Conservation (phyloP, 2,888 invertebrate genomes). For the Myopa testacea region DNA sequence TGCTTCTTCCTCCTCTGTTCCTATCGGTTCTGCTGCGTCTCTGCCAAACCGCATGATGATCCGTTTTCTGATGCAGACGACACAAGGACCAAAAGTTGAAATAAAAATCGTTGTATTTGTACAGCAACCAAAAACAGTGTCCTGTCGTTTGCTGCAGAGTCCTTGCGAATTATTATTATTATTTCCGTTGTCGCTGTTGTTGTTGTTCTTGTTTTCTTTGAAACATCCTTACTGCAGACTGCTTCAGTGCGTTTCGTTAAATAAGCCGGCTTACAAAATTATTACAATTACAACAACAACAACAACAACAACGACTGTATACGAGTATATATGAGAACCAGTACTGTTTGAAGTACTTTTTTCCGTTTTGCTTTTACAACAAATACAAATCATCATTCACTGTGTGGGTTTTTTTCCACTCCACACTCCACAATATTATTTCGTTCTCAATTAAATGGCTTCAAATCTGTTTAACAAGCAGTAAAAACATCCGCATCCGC, state of each 20-base stretch:
- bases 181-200: background rate
- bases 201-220: background rate
- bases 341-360: background rate
- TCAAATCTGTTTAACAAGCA: background rate
- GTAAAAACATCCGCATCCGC: background rate
- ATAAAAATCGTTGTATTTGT: no score
- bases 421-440: background rate
- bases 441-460: conserved; percentile 2
- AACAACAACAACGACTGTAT: background rate
- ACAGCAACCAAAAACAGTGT: no score
- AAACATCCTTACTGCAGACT: no score
- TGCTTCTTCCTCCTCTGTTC: no score
- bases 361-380: background rate
- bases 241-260: conserved; percentile 9
- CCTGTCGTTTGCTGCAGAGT: background rate
- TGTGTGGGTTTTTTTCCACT: background rate
- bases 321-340: background rate
- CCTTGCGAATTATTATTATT: background rate
- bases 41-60: no score
- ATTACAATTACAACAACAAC: conserved; percentile 3
- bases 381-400: background rate
- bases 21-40: no score
- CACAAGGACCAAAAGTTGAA: no score
- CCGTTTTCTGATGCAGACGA: no score
- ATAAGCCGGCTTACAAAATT: conserved; percentile 31